A percentile compares a stretch with the other conserved stretches of the same genome.
Conservation (phyloP, 2,113 vertebrate species). For the Gallinago media region DNA sequence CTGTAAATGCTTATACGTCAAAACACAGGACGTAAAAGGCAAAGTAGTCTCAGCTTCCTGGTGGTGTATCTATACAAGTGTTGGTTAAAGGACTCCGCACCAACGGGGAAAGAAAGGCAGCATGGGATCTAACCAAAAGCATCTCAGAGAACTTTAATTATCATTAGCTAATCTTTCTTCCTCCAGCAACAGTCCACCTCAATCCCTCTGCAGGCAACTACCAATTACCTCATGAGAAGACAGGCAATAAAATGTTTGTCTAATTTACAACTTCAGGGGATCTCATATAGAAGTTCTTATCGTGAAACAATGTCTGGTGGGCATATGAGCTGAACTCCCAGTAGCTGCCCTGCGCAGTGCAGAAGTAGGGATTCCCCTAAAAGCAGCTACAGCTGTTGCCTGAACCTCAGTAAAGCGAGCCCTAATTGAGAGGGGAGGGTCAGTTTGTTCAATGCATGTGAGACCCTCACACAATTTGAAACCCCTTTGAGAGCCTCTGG, state of each 20-base stretch:
- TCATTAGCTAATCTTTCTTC: background rate
- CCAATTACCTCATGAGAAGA: background rate
- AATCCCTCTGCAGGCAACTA: background rate
- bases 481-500: slow-evolving; percentile 3
- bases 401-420: background rate
- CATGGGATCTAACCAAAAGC: background rate
- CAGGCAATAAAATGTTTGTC: background rate
- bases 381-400: background rate
- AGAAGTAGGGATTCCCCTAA: background rate
- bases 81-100: background rate
- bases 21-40: background rate
- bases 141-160: background rate
- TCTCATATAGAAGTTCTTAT: background rate
- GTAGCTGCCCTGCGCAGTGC: background rate
- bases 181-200: background rate
- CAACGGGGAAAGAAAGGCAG: background rate
- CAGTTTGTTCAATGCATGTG: slow-evolving; percentile 23
- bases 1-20: background rate
- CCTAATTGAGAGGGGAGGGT: slow-evolving; percentile 35
- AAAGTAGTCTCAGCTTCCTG: background rate
- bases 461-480: slow-evolving; percentile 31
- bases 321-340: background rate
- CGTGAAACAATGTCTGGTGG: background rate
- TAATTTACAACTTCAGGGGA: background rate
- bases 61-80: background rate